phyloP scores from a whole-genome alignment of 2,113 vertebrate species.

The Eubucco bourcierii region DNA sequence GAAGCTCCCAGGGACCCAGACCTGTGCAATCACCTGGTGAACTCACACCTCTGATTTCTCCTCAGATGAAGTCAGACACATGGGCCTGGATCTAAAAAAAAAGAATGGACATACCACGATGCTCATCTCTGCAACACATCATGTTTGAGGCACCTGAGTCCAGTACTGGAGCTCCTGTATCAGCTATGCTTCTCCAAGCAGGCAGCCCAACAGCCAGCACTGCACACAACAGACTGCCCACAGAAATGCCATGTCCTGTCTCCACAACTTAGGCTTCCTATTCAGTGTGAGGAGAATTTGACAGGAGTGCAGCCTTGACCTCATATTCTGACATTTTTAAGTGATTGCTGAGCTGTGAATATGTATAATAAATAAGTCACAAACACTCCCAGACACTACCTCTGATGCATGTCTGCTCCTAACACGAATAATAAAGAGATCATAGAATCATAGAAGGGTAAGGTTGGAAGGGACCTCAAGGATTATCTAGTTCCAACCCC shows the following conservation, averaged over 20 bases:
- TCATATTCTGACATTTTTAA: neutral
- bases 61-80: neutral
- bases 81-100: neutral
- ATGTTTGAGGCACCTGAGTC: neutral
- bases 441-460: too few species aligned
- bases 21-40: neutral
- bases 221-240: neutral
- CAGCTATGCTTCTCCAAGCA: neutral
- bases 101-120: accelerated
- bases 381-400: neutral
- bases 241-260: neutral
- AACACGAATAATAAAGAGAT: neutral
- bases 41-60: neutral
- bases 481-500: too few species aligned
- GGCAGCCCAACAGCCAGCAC: neutral
- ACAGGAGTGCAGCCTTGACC: neutral
- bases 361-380: accelerated
- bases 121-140: neutral
- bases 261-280: neutral
- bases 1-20: neutral
- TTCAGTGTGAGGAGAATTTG: neutral
- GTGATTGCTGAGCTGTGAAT: neutral
- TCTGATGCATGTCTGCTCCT: neutral
- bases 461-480: too few species aligned
- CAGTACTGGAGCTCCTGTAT: neutral